Percentiles rank a stretch among this genome's conserved stretches.
These are phyloP conservation scores for Sebastes variabilis DNA, from an alignment of 2,797 vertebrate species.

Conservation along the genomic window DNA sequence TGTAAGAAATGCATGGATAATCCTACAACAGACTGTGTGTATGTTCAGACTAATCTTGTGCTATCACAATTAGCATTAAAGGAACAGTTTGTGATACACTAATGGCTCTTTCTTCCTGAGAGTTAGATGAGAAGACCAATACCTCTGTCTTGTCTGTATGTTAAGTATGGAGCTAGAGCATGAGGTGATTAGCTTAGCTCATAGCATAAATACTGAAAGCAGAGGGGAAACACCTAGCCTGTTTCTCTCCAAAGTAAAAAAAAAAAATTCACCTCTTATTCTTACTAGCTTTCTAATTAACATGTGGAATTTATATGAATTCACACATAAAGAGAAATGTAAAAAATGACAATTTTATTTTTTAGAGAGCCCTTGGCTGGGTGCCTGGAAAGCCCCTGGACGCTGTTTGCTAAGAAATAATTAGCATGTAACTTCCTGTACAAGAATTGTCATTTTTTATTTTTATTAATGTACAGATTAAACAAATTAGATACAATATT, in stretches of 20 bases:
- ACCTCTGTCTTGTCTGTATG: neutral
- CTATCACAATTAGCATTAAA: neutral
- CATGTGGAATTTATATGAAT: too few species aligned
- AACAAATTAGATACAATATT: neutral
- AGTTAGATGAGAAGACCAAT: neutral
- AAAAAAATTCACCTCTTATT: too few species aligned
- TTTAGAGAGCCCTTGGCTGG: too few species aligned
- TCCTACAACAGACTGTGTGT: neutral
- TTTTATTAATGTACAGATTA: neutral
- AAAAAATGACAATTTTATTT: neutral
- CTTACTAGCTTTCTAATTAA: neutral
- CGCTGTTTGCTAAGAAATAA: neutral
- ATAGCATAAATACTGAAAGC: neutral
- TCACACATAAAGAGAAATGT: neutral
- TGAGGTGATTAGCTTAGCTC: neutral
- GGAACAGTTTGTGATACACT: neutral
- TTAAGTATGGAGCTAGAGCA: neutral
- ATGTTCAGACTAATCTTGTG: neutral
- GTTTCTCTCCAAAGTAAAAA: neutral
- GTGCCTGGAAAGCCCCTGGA: neutral
- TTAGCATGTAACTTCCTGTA: neutral
- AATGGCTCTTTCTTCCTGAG: neutral
- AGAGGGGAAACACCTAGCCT: neutral
- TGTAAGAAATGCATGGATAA: neutral
- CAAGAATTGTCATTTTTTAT: neutral